Conservation (phyloP, 2,797 vertebrate species). For the Crenuchus spilurus region DNA sequence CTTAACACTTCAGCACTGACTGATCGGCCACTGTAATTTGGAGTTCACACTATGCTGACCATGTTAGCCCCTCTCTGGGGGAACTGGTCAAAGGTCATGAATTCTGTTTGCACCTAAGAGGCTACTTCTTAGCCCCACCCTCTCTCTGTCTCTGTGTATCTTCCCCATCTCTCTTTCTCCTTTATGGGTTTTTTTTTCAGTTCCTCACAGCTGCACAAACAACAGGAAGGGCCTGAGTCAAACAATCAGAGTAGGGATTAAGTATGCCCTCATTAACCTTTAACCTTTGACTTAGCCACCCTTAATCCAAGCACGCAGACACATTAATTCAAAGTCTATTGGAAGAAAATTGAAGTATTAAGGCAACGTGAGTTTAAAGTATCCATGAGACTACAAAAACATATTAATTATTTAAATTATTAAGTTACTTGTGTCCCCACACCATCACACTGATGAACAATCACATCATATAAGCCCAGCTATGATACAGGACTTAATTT, state of each 20-base stretch:
- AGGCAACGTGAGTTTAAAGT: not conserved
- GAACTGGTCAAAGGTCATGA: constrained; percentile 60
- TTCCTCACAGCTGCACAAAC: constrained; percentile 56
- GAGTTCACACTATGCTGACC: constrained; percentile 64
- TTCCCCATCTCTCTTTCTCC: not conserved
- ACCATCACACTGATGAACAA: no score
- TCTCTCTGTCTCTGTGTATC: constrained; percentile 33
- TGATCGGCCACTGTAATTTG: constrained; percentile 64
- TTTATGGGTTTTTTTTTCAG: not conserved
- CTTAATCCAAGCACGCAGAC: constrained; percentile 20
- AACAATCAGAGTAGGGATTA: constrained; percentile 52
- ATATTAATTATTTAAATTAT: no score
- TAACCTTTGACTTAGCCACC: constrained; percentile 14
- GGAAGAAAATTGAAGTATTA: not conserved
- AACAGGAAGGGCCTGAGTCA: constrained; percentile 41
- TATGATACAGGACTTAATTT: no score
- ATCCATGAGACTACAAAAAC: no score
- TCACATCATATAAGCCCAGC: no score
- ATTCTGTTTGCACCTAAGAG: constrained; percentile 64
- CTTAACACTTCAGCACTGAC: constrained; percentile 68
- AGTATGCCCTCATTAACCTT: constrained; percentile 45
- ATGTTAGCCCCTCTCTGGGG: constrained; percentile 62
- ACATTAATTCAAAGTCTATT: not conserved
- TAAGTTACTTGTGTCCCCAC: no score
- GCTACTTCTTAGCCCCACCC: constrained; percentile 20